Conservation (phyloP, 1,140 invertebrate genomes). For the silkworm (Bombyx mori) region DNA sequence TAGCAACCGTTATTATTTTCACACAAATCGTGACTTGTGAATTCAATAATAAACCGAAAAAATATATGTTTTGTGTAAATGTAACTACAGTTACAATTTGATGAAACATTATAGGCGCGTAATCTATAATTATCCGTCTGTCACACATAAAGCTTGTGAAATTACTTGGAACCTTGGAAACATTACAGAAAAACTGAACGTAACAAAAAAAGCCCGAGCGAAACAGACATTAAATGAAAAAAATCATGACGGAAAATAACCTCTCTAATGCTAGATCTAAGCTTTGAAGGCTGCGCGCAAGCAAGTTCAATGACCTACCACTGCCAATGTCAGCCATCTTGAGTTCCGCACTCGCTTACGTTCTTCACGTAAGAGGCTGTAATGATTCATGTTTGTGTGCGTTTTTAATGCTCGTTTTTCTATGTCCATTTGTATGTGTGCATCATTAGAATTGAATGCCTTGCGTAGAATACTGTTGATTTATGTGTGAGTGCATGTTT, state of each 20-base stretch:
- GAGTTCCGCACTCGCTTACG: constrained; percentile 67
- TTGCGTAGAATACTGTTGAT: constrained; percentile 19
- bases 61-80: too few relatives aligned
- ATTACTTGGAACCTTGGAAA: not conserved
- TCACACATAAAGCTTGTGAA: too few relatives aligned
- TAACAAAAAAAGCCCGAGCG: constrained; percentile 14
- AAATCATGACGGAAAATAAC: constrained; percentile 53
- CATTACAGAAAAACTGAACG: constrained; percentile 1
- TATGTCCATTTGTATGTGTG: constrained; percentile 45
- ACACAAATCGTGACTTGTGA: too few relatives aligned
- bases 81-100: too few relatives aligned
- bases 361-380: constrained; percentile 68
- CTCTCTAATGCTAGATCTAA: constrained; percentile 67
- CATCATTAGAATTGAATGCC: constrained; percentile 39
- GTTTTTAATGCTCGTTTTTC: constrained; percentile 63
- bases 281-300: constrained; percentile 63
- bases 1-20: too few relatives aligned
- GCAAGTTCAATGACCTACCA: constrained; percentile 59
- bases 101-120: too few relatives aligned
- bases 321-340: constrained; percentile 70
- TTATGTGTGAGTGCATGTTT: constrained; percentile 30
- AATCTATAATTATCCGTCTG: too few relatives aligned
- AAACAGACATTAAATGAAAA: constrained; percentile 31
- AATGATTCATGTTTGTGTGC: constrained; percentile 48
- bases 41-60: too few relatives aligned